These are phyloP conservation scores for Emydoidea blandingii DNA, from an alignment of 2,797 vertebrate species.

Conservation along the genomic window DNA sequence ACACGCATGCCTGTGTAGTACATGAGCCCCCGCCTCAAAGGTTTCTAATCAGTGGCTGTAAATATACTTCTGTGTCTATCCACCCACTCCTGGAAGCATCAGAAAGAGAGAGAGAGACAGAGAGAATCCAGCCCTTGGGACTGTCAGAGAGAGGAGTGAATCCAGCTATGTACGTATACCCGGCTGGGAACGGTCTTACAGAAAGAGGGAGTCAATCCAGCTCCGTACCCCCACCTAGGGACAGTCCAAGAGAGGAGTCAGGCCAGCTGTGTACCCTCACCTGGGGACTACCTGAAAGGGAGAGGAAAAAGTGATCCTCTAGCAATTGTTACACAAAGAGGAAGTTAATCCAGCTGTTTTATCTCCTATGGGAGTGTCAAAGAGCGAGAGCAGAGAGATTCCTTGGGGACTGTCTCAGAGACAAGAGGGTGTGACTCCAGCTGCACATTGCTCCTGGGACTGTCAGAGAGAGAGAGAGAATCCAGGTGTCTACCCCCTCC, in stretches of 20 bases:
- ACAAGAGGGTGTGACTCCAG: not conserved
- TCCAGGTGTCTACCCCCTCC: not conserved
- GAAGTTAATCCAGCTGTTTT: not conserved
- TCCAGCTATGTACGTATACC: too few species aligned
- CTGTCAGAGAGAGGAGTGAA: not conserved
- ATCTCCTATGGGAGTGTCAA: not conserved
- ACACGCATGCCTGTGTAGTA: not conserved
- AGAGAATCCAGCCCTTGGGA: not conserved
- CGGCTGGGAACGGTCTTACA: not conserved
- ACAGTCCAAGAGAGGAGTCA: not conserved
- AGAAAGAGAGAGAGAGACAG: not conserved
- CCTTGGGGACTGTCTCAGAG: too few species aligned
- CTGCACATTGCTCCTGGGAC: not conserved
- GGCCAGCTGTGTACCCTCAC: not conserved
- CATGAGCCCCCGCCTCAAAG: not conserved
- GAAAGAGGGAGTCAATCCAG: not conserved
- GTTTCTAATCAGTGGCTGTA: not conserved
- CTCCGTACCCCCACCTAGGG: not conserved
- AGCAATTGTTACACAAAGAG: too few species aligned
- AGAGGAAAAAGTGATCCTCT: too few species aligned
- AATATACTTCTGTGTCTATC: not conserved
- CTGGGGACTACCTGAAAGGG: not conserved
- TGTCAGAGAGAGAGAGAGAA: not conserved
- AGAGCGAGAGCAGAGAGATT: too few species aligned
- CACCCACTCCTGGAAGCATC: too few species aligned